Conservation (phyloP, 2,797 vertebrate genomes). For the Microctenopoma stevenorrisi region DNA sequence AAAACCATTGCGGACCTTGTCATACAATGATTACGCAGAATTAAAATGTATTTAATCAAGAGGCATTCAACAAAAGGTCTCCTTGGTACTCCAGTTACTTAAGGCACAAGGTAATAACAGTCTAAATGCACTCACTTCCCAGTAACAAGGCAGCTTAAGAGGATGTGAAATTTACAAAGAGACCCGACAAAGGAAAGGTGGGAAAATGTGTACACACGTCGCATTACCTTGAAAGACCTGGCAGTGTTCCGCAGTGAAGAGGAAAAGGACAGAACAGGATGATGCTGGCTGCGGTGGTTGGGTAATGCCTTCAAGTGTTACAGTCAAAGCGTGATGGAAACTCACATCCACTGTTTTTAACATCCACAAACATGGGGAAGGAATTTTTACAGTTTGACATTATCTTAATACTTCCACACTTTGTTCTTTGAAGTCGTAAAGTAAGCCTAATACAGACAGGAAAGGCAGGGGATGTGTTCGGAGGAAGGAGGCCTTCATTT, state of each 20-base stretch:
- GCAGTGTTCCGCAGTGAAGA: conserved; percentile 53
- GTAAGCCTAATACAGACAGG: neutral
- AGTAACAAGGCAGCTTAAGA: conserved; percentile 41
- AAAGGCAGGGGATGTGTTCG: neutral
- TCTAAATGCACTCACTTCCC: conserved; percentile 16
- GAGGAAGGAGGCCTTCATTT: neutral
- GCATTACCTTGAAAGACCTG: conserved; percentile 47
- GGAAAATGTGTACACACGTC: conserved; percentile 44
- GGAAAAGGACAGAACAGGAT: conserved; percentile 26
- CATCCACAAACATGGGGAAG: conserved; percentile 34
- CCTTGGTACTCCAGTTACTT: conserved; percentile 9
- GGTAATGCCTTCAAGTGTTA: conserved; percentile 33
- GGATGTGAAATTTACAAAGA: conserved; percentile 32
- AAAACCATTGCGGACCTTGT: conserved; percentile 1
- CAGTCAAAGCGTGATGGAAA: conserved; percentile 37
- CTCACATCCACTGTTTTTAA: conserved; percentile 35
- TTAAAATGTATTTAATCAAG: conserved; percentile 23
- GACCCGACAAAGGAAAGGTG: conserved; percentile 32
- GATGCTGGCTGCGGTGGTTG: conserved; percentile 25
- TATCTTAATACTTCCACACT: neutral
- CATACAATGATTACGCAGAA: conserved; percentile 8
- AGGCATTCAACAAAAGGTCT: conserved; percentile 1
- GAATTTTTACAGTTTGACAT: neutral
- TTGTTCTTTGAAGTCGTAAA: neutral
- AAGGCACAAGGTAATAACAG: conserved; percentile 26